These are phyloP conservation scores for Anarsia innoxiella DNA, from an alignment of 2,888 invertebrate species.

Conservation along the genomic window DNA sequence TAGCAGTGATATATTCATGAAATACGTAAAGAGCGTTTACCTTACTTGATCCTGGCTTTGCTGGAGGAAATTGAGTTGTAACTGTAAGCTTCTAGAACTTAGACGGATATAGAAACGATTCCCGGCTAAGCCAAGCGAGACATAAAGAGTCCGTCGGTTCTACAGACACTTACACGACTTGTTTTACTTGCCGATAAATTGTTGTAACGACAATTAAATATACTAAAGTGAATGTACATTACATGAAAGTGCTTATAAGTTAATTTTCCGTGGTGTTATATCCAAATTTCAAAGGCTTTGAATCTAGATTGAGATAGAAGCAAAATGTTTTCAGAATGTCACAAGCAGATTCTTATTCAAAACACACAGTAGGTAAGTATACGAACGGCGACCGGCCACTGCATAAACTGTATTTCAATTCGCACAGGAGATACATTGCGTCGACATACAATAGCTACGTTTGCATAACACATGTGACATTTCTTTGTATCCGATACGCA, in stretches of 20 bases:
- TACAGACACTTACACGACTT: not conserved
- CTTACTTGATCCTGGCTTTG: slow-evolving; percentile 54
- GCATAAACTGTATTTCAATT: too few species aligned
- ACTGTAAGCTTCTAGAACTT: slow-evolving; percentile 48
- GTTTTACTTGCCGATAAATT: not conserved
- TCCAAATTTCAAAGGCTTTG: too few species aligned
- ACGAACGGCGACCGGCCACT: too few species aligned
- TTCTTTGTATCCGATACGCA: not conserved
- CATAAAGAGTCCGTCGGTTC: slow-evolving; percentile 1
- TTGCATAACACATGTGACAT: not conserved
- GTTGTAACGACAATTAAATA: slow-evolving; percentile 1
- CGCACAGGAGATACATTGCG: too few species aligned
- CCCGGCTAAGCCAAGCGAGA: slow-evolving; percentile 31
- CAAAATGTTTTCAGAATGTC: too few species aligned
- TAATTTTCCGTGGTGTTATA: too few species aligned
- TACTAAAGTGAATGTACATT: too few species aligned
- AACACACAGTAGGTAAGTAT: too few species aligned
- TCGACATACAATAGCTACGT: too few species aligned
- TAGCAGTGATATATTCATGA: slow-evolving; percentile 37
- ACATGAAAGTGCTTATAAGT: too few species aligned
- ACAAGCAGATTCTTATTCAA: too few species aligned
- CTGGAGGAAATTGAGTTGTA: slow-evolving; percentile 48
- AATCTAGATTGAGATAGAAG: too few species aligned
- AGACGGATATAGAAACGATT: slow-evolving; percentile 37
- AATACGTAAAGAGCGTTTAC: slow-evolving; percentile 42